These are phyloP conservation scores for Odontamblyopus lacepedii DNA, from an alignment of 2,797 vertebrate genomes.

Conservation along the genomic window DNA sequence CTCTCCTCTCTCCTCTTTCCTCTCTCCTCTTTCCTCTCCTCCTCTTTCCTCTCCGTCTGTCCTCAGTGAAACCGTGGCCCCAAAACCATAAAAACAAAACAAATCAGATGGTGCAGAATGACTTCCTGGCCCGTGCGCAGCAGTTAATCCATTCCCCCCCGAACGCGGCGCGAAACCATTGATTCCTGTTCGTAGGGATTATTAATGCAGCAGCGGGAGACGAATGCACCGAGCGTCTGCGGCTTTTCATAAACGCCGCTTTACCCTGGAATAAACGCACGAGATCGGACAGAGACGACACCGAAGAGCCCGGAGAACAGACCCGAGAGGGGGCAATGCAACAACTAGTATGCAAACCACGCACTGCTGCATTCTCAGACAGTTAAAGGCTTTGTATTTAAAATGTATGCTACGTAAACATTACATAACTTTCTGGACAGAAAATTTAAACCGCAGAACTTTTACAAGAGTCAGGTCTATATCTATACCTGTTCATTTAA, in stretches of 20 bases:
- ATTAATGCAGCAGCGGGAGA: background rate
- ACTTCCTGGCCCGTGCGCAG: constrained; percentile 2
- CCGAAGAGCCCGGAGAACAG: background rate
- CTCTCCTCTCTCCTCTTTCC: too few species aligned
- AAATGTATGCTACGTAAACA: too few species aligned
- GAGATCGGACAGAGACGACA: background rate
- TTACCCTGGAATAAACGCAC: background rate
- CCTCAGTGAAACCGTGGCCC: background rate
- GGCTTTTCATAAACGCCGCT: background rate
- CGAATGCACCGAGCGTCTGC: background rate
- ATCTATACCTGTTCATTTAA: too few species aligned
- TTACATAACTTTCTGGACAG: too few species aligned
- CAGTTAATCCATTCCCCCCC: constrained; percentile 13
- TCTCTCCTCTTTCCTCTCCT: too few species aligned
- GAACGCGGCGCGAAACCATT: constrained; percentile 3
- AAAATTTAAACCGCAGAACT: too few species aligned
- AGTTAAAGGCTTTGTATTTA: too few species aligned
- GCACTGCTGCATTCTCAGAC: too few species aligned
- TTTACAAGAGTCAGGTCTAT: too few species aligned
- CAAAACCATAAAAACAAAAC: background rate
- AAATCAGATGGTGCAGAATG: constrained; percentile 8
- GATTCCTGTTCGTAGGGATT: background rate
- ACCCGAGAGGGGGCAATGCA: too few species aligned
- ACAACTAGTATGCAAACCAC: too few species aligned
- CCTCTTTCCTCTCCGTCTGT: too few species aligned